Evolutionary conservation across 2,797 vertebrate species (phyloP), one percentile per base, ranked within the genome.

Genomic region (Netta rufina): DNA sequence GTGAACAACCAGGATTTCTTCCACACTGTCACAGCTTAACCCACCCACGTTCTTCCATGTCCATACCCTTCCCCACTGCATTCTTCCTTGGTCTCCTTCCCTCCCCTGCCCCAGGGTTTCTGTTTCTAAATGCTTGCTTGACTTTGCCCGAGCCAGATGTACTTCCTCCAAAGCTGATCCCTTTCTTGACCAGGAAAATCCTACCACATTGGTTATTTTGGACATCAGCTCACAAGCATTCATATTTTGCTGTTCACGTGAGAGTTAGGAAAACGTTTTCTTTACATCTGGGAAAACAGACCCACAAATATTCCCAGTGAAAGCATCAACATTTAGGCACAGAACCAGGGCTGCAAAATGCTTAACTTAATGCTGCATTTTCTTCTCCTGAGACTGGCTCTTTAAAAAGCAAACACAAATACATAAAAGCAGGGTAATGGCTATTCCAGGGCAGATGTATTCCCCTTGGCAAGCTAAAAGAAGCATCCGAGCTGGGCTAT

Each of bases 311-410:
- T 39, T 78, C 43, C 64, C 43, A 58, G 53, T 39, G 41, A 87
- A 87, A 89, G 54, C 66, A 93, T 33, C 36, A 84, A 66, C 56
- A 70, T 75, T 66, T 41, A 69, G 33, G 64, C 92, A 82, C 21
- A 64, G 67, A 95, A 76, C 25, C 30, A 91, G 69, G 47, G 77
- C 0, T 47, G 41, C 36, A 32, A 84, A 91, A n/a, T 1, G 2
- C 47, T 72, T 87, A 83, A 86, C 66, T 91, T 81, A 87, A 51
- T 60, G 65, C 57, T 87, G 47, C 36, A 27, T 79, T 93, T 92
- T 61, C 17, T 74, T 78, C 73, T 94, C 80, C 80, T 13, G 45
- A 93, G 51, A 72, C 19, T 9, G 41, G 38, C 12, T 53, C 38
- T 81, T 89, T 65, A 69, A 72, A 86, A 94, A 70, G 20, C 67